These are phyloP conservation scores for Brachyhypopomus gauderio DNA, from an alignment of 2,113 vertebrate genomes.

Conservation along the genomic window DNA sequence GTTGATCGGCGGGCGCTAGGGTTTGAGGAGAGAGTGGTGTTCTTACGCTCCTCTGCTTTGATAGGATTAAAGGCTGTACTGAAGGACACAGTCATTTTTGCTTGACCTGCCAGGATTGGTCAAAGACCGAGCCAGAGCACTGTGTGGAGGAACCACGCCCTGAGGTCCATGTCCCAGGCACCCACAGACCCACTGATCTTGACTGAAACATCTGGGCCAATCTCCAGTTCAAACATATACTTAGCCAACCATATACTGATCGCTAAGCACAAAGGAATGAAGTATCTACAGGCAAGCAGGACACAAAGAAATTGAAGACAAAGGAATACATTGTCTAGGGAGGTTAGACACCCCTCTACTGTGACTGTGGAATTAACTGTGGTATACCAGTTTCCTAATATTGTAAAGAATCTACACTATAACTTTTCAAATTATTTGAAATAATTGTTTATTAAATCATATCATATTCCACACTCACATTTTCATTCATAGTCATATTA, in stretches of 20 bases:
- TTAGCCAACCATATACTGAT: not conserved
- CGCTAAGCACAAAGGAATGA: constrained; percentile 3
- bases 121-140: not conserved
- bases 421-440: too few relatives aligned
- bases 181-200: not conserved
- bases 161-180: not conserved
- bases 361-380: not conserved
- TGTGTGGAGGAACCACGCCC: not conserved
- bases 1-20: too few relatives aligned
- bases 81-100: constrained; percentile 5
- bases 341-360: not conserved
- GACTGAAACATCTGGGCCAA: not conserved
- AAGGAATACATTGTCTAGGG: not conserved
- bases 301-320: not conserved
- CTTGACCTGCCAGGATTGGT: constrained; percentile 3
- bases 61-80: constrained; percentile 7
- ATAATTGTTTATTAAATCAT: too few relatives aligned
- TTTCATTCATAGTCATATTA: too few relatives aligned
- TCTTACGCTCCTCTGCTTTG: not conserved
- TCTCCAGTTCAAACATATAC: constrained; percentile 23
- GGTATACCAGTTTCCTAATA: not conserved
- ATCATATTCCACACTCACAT: too few relatives aligned
- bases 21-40: too few relatives aligned
- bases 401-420: too few relatives aligned
- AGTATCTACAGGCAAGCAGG: not conserved